Percentiles rank a stretch among this genome's conserved stretches.
Evolutionary conservation across 2,797 vertebrate species (phyloP).

Genomic region (Xenops minutus): DNA sequence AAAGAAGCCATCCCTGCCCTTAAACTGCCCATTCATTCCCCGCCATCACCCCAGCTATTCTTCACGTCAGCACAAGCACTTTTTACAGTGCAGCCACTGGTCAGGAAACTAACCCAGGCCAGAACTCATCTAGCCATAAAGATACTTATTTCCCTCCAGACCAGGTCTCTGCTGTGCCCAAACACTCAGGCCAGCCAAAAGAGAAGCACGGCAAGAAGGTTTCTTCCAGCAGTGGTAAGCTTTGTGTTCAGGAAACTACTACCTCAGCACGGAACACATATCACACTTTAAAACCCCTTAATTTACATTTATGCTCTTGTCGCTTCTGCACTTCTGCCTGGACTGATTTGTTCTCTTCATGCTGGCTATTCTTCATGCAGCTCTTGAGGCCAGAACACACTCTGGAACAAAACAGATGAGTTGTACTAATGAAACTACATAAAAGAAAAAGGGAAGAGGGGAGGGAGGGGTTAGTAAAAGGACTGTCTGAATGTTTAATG

Average conservation of each 20-base stretch:
- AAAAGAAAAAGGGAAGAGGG: background rate
- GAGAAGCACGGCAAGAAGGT: background rate
- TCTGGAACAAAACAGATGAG: conserved; percentile 48
- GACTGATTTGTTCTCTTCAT: conserved; percentile 45
- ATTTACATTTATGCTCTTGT: conserved; percentile 54
- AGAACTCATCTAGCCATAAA: background rate
- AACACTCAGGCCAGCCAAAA: background rate
- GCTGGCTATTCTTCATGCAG: conserved; percentile 48
- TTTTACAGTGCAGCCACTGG: background rate
- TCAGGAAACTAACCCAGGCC: background rate
- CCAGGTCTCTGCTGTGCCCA: background rate
- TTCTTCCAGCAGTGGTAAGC: background rate
- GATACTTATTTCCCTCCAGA: background rate
- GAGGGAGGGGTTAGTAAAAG: background rate
- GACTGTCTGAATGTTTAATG: background rate
- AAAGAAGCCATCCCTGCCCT: background rate
- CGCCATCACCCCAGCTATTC: background rate
- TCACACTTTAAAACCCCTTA: conserved; percentile 14
- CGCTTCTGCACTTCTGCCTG: conserved; percentile 50
- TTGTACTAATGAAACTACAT: background rate
- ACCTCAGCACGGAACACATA: background rate
- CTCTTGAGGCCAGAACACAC: conserved; percentile 35
- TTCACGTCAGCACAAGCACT: background rate
- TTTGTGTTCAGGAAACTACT: background rate
- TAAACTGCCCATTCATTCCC: background rate